A percentile compares a stretch with the other conserved stretches of the same genome.
Evolutionary conservation across 2,113 vertebrate species (phyloP).

Genomic region (Pseudonaja textilis): DNA sequence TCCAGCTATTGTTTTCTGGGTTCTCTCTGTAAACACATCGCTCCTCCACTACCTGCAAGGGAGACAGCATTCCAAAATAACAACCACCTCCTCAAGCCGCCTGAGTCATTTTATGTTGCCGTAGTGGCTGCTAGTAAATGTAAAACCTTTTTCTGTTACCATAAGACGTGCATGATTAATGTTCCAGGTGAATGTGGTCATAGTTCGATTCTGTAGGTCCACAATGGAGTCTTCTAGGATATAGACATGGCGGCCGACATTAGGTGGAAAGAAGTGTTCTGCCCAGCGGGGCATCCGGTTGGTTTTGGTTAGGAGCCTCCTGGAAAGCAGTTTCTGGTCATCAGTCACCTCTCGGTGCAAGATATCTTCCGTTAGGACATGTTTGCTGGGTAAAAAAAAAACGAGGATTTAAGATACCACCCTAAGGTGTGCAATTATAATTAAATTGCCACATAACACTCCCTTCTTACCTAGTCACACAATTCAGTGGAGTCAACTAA

Average conservation of each 20-base stretch:
- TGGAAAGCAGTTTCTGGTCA: slow-evolving; percentile 90
- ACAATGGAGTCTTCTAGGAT: slow-evolving; percentile 95
- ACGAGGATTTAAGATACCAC: background rate
- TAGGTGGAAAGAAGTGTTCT: slow-evolving; percentile 87
- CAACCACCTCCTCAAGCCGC: fast-evolving
- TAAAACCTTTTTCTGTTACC: slow-evolving; percentile 65
- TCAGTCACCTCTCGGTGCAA: slow-evolving; percentile 92
- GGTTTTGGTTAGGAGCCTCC: slow-evolving; percentile 96
- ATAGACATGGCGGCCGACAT: slow-evolving; percentile 90
- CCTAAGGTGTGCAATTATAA: background rate
- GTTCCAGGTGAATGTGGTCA: slow-evolving; percentile 97
- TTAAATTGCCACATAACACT: background rate
- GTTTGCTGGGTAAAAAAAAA: slow-evolving; percentile 77
- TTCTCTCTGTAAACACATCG: slow-evolving; percentile 87
- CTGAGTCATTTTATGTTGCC: background rate
- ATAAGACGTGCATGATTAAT: slow-evolving; percentile 91
- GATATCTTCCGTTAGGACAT: slow-evolving; percentile 96
- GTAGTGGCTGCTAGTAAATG: background rate
- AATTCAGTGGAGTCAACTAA: background rate
- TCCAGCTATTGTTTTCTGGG: slow-evolving; percentile 87
- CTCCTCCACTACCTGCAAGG: slow-evolving; percentile 84
- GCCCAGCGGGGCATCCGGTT: slow-evolving; percentile 93
- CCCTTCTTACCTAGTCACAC: too few relatives aligned
- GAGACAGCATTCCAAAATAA: background rate
- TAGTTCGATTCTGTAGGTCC: slow-evolving; percentile 88